Evolutionary conservation across 2,113 vertebrate genomes (phyloP).

Genomic region (Tragelaphus scriptus): DNA sequence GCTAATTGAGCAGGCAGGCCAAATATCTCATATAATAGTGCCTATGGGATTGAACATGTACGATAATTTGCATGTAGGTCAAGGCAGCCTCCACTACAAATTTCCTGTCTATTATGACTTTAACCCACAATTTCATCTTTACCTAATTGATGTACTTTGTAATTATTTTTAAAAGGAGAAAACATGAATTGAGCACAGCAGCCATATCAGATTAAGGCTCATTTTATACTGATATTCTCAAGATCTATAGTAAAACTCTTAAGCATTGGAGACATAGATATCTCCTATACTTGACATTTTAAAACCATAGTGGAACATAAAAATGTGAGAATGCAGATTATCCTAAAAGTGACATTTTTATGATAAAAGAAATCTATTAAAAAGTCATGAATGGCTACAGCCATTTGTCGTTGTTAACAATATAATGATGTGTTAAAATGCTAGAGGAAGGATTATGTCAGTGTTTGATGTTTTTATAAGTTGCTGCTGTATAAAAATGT

Average conservation of each 20-base stretch:
- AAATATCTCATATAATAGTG: neutral
- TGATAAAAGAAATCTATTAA: constrained; percentile 71
- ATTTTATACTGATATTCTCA: constrained; percentile 39
- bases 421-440: constrained; percentile 74
- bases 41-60: neutral
- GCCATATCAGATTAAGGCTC: neutral
- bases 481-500: constrained; percentile 70
- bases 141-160: neutral
- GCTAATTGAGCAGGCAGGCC: neutral
- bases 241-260: neutral
- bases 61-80: neutral
- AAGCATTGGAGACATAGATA: constrained; percentile 28
- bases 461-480: constrained; percentile 73
- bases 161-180: constrained; percentile 50
- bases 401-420: constrained; percentile 68
- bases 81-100: neutral
- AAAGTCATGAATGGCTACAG: constrained; percentile 61
- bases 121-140: neutral
- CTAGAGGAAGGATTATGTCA: constrained; percentile 73
- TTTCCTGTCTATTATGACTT: neutral
- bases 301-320: constrained; percentile 56
- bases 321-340: constrained; percentile 68
- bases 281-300: constrained; percentile 54
- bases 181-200: neutral
- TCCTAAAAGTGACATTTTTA: constrained; percentile 66